A percentile compares a stretch with the other conserved stretches of the same genome.
Conservation (phyloP, 2,888 invertebrate species). For the Sphecodes monilicornis region DNA sequence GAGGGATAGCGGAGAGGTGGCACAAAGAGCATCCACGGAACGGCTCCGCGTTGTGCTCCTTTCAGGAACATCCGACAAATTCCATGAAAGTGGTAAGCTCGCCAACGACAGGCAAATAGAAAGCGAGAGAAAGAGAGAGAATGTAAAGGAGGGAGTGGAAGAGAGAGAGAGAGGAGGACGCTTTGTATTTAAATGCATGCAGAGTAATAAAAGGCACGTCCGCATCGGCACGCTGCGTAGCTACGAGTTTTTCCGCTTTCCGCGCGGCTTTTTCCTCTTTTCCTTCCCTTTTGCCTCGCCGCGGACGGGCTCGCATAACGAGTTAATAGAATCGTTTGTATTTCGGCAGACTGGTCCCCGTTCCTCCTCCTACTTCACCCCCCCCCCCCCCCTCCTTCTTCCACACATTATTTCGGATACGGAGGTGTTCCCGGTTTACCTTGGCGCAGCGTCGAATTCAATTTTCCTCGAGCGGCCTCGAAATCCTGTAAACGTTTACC, state of each 20-base stretch:
- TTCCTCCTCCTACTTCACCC: background rate
- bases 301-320: slow-evolving; percentile 28
- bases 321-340: slow-evolving; percentile 47
- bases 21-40: slow-evolving; percentile 45
- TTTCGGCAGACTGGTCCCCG: slow-evolving; percentile 13
- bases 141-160: background rate
- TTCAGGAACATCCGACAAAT: slow-evolving; percentile 68
- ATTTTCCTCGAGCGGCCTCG: slow-evolving; percentile 24
- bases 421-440: slow-evolving; percentile 30
- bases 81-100: slow-evolving; percentile 59
- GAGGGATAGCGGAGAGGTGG: background rate
- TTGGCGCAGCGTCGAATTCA: slow-evolving; percentile 27
- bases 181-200: slow-evolving; percentile 74
- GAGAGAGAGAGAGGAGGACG: slow-evolving; percentile 19
- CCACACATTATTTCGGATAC: slow-evolving; percentile 26
- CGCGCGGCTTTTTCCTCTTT: slow-evolving; percentile 13
- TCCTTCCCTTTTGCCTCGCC: background rate
- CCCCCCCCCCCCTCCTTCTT: background rate
- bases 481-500: slow-evolving; percentile 50
- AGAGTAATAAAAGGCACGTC: slow-evolving; percentile 71
- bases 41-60: slow-evolving; percentile 50
- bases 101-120: slow-evolving; percentile 41
- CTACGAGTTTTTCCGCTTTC: slow-evolving; percentile 34
- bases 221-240: slow-evolving; percentile 62
- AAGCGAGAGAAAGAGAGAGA: slow-evolving; percentile 2